Conservation (phyloP, 2,797 vertebrate genomes). For the Peromyscus aztecus region DNA sequence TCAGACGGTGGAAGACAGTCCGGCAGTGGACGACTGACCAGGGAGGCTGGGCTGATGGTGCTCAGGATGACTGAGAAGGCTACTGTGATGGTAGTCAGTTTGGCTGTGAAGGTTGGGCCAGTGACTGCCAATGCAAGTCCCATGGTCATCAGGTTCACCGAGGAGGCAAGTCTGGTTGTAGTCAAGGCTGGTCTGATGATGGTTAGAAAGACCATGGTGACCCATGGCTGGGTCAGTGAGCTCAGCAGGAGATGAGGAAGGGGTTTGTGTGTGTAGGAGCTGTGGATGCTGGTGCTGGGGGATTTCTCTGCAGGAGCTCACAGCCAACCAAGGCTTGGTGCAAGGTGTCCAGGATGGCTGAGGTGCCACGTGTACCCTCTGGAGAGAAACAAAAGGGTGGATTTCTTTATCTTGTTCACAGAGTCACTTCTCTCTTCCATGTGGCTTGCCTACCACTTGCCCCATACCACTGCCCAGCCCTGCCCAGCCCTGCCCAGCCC, state of each 20-base stretch:
- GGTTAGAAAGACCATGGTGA: neutral
- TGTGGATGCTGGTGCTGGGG: slow-evolving; percentile 85
- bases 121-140: too few relatives aligned
- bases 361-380: slow-evolving; percentile 91
- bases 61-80: neutral
- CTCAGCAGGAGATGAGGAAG: slow-evolving; percentile 93
- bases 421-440: neutral
- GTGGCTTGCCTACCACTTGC: too few relatives aligned
- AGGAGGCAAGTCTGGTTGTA: too few relatives aligned
- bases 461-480: neutral
- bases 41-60: neutral
- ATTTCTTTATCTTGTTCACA: neutral
- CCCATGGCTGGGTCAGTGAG: neutral
- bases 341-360: slow-evolving; percentile 93
- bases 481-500: neutral
- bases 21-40: too few relatives aligned
- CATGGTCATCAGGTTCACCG: neutral
- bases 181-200: neutral
- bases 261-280: slow-evolving; percentile 87
- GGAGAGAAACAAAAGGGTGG: slow-evolving; percentile 62
- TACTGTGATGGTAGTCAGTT: neutral
- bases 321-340: slow-evolving; percentile 92
- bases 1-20: neutral
- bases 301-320: slow-evolving; percentile 89
- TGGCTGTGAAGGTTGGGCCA: neutral